phyloP scores from a whole-genome alignment of 1,140 invertebrate species.

The Diplogasteroides magnus region DNA sequence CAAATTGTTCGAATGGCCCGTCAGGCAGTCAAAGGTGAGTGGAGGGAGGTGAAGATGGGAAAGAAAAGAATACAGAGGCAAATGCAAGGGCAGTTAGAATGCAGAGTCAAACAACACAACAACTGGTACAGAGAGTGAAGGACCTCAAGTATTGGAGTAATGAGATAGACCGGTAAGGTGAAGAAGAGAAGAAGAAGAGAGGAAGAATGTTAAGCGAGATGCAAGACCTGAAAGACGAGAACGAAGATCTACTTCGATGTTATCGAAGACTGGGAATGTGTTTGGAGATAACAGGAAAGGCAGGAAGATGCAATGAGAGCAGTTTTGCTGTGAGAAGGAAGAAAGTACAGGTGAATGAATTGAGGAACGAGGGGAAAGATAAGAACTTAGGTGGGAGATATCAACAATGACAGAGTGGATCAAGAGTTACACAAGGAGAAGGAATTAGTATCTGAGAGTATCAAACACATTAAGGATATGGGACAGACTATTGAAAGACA shows the following conservation, averaged over 20 bases:
- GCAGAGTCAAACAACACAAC: conserved; percentile 49
- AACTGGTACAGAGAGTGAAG: conserved; percentile 46
- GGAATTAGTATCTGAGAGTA: conserved; percentile 35
- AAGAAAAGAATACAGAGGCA: conserved; percentile 26
- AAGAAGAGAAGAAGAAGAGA: background rate
- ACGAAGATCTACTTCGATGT: conserved; percentile 43
- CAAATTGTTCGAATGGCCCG: conserved; percentile 46
- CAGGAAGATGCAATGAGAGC: conserved; percentile 40
- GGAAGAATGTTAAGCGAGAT: conserved; percentile 33
- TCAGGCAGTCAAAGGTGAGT: conserved; percentile 37
- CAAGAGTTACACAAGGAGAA: conserved; percentile 44
- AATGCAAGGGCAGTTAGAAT: conserved; percentile 43
- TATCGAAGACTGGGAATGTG: conserved; percentile 39
- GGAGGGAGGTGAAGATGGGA: background rate
- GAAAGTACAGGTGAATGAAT: conserved; percentile 38
- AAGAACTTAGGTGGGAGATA: conserved; percentile 32
- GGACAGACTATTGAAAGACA: conserved; percentile 42
- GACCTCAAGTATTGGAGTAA: conserved; percentile 50
- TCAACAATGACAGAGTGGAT: conserved; percentile 42
- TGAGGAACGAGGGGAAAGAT: background rate
- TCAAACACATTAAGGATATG: conserved; percentile 45
- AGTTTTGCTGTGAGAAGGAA: conserved; percentile 45
- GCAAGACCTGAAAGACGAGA: conserved; percentile 45
- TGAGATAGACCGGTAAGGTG: conserved; percentile 41
- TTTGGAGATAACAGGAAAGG: conserved; percentile 36